phyloP scores from a whole-genome alignment of 2,797 vertebrate species.

The Moxostoma hubbsi region DNA sequence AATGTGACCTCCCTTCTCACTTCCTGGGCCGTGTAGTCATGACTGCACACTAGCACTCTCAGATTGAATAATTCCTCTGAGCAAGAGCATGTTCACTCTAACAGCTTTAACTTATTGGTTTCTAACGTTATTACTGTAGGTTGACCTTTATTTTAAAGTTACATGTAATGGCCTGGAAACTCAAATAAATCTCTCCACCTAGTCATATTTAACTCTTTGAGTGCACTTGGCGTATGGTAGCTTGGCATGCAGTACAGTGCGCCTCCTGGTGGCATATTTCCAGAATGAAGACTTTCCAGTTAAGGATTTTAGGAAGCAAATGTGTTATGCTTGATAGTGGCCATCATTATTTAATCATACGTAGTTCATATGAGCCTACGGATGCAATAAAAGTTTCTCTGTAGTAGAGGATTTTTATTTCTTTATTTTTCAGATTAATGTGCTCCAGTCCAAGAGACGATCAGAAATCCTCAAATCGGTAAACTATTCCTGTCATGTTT shows the following conservation, averaged over 20 bases:
- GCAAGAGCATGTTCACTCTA: neutral
- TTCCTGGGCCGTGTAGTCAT: conserved; percentile 15
- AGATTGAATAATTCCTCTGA: neutral
- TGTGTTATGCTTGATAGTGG: neutral
- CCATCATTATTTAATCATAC: neutral
- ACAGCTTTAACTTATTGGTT: neutral
- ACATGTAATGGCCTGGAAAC: conserved; percentile 9
- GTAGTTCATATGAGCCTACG: too few species aligned
- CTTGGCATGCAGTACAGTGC: neutral
- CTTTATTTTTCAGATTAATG: conserved; percentile 86
- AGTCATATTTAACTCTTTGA: conserved; percentile 4
- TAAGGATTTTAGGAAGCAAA: conserved; percentile 18
- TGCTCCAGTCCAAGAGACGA: conserved; percentile 96
- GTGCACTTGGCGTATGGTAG: neutral
- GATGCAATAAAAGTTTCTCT: neutral
- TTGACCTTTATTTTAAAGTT: conserved; percentile 4
- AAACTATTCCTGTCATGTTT: conserved; percentile 54
- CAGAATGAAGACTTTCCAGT: neutral
- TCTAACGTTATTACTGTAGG: neutral
- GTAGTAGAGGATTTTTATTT: neutral
- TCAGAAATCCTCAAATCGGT: conserved; percentile 98
- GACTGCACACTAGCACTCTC: neutral
- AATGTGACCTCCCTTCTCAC: neutral
- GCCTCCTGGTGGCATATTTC: conserved; percentile 69
- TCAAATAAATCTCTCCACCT: conserved; percentile 15